Base-by-base conservation (phyloP, 30 jellyfish, hydroid and myxozoan species). In the Aurelia aurita region DNA sequence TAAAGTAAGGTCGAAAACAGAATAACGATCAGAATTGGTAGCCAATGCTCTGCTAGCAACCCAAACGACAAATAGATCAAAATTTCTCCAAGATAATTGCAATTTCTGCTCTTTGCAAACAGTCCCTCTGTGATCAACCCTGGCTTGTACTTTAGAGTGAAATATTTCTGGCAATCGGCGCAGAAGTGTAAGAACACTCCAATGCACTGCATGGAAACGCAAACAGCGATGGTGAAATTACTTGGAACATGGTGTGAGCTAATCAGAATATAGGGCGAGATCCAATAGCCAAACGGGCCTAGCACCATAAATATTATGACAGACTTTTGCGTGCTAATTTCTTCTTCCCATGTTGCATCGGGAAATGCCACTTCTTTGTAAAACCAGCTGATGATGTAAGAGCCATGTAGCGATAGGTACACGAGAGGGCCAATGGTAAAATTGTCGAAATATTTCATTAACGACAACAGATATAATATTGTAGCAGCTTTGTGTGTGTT, bases 201-300 rank as follows among this genome's bases (percentile, higher is more conserved):
- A 35, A 73, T 8, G 3, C 54, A n/a, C n/a, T 73, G 80, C 82
- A 78, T 63, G 39, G 91, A 74, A 9, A 90, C 45, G 5, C 95
- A 51, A 0, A 61, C 32, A 6, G 85, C 86, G 10, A 90, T 71
- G 0, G 88, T 69, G 47, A 53, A 19, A 66, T 75, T 68, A 15
- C 78, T 39, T 4, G 97, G 97, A 57, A 57, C 75, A 35, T 45
- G 75, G 80, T 64, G 70, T 19, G 80, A 72, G 58, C 73, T 64
- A 9, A 82, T 63, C 23, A 69, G 69, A 6, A 89, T 20, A 49
- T 72, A 74, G 8, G 92, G 91, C 51, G 93, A 58, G 20, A 82
- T 66, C 97, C 97, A 89, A 44, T 89, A 89, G 10, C 97, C 97
- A 22, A 79, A 43, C 21, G 86, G 89, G 72, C 97, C 97, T 2